A percentile compares a stretch with the other conserved stretches of the same genome.
phyloP scores from a whole-genome alignment of 2,797 vertebrate genomes.

The Cossypha dichroa region DNA sequence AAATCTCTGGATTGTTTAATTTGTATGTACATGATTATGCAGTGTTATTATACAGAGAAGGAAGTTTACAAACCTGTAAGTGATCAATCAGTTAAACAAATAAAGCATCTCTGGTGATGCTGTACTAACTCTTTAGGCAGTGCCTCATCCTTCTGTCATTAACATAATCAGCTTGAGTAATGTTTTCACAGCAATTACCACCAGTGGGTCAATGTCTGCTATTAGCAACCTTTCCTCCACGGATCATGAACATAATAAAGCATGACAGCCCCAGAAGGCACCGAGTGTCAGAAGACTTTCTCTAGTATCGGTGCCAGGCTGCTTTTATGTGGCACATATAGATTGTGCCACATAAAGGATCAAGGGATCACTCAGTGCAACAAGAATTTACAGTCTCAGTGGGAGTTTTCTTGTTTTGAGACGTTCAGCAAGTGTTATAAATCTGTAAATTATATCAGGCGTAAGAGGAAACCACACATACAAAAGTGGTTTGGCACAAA shows the following conservation, averaged over 20 bases:
- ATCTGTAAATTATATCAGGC: background rate
- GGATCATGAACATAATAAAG: background rate
- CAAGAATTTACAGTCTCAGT: background rate
- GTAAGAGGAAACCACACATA: background rate
- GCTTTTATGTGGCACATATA: background rate
- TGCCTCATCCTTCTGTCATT: slow-evolving; percentile 3
- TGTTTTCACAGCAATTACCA: slow-evolving; percentile 36
- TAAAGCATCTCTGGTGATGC: background rate
- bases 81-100: slow-evolving; percentile 47
- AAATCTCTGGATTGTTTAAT: slow-evolving; percentile 3
- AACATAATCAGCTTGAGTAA: slow-evolving; percentile 30
- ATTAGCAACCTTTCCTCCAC: slow-evolving; percentile 18
- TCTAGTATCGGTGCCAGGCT: background rate
- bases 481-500: background rate
- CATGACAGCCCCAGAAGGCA: background rate
- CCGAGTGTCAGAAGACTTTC: background rate
- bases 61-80: slow-evolving; percentile 37
- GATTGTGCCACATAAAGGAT: background rate
- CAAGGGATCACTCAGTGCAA: background rate
- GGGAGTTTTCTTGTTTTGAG: slow-evolving; percentile 1
- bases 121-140: background rate
- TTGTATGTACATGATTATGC: background rate
- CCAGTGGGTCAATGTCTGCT: slow-evolving; percentile 34
- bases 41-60: background rate
- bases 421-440: background rate